Evolutionary conservation across 23 tunicate species (phyloP).

Genomic region (Oikopleura vanhoeffeni): DNA sequence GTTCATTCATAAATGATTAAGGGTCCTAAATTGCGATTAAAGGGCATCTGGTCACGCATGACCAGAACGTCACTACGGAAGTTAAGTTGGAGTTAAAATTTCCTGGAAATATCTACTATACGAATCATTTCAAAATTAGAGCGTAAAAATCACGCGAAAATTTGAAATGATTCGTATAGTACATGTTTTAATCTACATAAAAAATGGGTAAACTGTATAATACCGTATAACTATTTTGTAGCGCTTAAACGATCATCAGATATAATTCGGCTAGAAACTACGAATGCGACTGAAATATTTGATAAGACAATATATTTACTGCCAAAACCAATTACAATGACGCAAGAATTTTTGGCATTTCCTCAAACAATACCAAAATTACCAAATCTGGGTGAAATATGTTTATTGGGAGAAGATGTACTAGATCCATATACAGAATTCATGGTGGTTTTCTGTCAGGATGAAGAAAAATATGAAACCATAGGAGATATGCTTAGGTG

Average conservation of each 20-base stretch:
- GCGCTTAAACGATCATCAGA: not conserved
- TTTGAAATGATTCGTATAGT: too few species aligned
- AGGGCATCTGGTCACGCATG: too few species aligned
- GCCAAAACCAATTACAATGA: not conserved
- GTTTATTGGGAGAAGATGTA: not conserved
- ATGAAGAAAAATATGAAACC: not conserved
- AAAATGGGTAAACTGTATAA: too few species aligned
- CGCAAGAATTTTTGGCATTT: not conserved
- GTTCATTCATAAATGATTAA: too few species aligned
- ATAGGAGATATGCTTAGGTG: conserved; percentile 5
- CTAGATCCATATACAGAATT: not conserved
- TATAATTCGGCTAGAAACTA: not conserved
- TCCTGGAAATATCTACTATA: too few species aligned
- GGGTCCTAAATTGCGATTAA: too few species aligned
- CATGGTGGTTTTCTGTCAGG: not conserved
- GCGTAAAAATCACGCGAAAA: too few species aligned
- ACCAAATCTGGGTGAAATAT: not conserved
- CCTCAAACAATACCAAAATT: not conserved
- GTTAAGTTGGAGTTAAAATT: too few species aligned
- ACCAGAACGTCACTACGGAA: too few species aligned
- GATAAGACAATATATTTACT: not conserved
- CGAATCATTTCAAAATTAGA: too few species aligned
- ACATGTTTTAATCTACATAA: too few species aligned
- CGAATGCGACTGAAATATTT: not conserved
- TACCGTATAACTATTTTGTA: too few species aligned